Conservation (phyloP, 2,888 invertebrate species). For the Oligia latruncula region DNA sequence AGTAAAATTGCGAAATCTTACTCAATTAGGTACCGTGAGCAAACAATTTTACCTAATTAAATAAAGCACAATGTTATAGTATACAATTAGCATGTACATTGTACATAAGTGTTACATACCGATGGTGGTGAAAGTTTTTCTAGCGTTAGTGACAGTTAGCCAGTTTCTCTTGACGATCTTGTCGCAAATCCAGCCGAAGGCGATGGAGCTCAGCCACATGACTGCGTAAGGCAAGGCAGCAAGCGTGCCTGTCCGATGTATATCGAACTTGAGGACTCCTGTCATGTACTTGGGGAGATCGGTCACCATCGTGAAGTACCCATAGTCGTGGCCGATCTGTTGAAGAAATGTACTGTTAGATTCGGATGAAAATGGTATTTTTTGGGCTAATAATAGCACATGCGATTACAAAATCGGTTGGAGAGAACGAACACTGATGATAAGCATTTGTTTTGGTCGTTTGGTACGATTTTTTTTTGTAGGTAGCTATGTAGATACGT, state of each 20-base stretch:
- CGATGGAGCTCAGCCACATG: slow-evolving; percentile 92
- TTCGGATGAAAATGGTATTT: background rate
- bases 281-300: slow-evolving; percentile 93
- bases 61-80: slow-evolving; percentile 54
- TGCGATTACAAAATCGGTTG: background rate
- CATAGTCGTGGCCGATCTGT: slow-evolving; percentile 92
- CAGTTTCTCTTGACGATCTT: slow-evolving; percentile 91
- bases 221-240: slow-evolving; percentile 92
- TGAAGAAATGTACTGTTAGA: slow-evolving; percentile 16
- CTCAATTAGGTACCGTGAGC: slow-evolving; percentile 29
- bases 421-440: background rate
- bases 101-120: slow-evolving; percentile 83
- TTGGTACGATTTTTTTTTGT: background rate
- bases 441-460: background rate
- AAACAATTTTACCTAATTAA: slow-evolving; percentile 61
- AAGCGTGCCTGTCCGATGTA: slow-evolving; percentile 91
- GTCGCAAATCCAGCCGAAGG: slow-evolving; percentile 93
- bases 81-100: slow-evolving; percentile 60
- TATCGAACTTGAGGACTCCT: slow-evolving; percentile 92
- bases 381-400: background rate
- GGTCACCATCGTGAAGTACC: slow-evolving; percentile 93
- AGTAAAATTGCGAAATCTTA: slow-evolving; percentile 25
- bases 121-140: slow-evolving; percentile 92
- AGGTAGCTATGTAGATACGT: background rate
- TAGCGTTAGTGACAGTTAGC: slow-evolving; percentile 89